Evolutionary conservation across 1,140 invertebrate species (phyloP), one percentile per base, ranked within the genome.

Genomic region (Drosophila simulans): DNA sequence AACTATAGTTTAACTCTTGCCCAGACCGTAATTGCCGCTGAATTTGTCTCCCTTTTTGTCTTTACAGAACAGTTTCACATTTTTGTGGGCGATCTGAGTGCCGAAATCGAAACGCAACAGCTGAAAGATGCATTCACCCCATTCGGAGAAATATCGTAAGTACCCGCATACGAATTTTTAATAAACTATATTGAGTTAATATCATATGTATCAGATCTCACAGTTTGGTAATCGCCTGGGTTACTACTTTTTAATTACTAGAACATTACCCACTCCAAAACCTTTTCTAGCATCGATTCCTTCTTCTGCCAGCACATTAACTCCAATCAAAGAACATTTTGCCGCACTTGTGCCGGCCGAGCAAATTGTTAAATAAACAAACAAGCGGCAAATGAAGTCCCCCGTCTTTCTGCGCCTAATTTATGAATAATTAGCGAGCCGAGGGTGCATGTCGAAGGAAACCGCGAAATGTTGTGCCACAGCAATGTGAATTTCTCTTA

Each of bases 41-140:
- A 57, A 46, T 60, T 63, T 43, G 55, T 72, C 56, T 39, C 39
- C 31, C 2, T 48, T 90, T 75, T 74, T 80, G 40, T 93, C 91
- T 91, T 94, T 93, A 73, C 94, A 94, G 99, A 98, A 93, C 98
- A 99, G 93, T 98, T 98, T 94, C 98, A 99, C 94, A 99, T 99
- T 94, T 99, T 99, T 93, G 99, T 99, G 64, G 99, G 99, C 58
- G 99, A 99, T 93, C 94, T 99, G 52, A 99, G 98, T 93, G 98
- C 98, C 17, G 99, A 99, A 93, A 98, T 99, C 66, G 98, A 99
- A 93, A 99, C 98, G 45, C 97, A 99, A 92, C 97, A 98, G 49
- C 93, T 99, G 22, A 95, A 97, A 91, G 99, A 99, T 89, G 98
- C 99, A 25, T 99, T 99, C 93, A 95, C 97, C 72, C 97, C 97